A percentile compares a stretch with the other conserved stretches of the same genome.
phyloP scores from a whole-genome alignment of 2,888 invertebrate species.

The Amiota minor region DNA sequence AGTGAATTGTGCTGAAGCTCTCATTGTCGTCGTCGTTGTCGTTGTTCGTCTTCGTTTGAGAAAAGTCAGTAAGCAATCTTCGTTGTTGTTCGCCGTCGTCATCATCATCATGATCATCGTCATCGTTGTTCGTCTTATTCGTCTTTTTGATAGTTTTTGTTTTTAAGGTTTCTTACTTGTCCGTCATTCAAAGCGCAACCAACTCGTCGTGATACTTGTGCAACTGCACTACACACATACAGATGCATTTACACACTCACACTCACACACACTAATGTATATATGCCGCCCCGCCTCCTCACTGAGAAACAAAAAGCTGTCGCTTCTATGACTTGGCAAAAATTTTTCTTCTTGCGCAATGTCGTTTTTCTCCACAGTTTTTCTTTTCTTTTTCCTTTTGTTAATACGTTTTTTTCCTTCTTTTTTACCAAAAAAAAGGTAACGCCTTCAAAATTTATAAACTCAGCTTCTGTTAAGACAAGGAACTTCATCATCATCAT shows the following conservation, averaged over 20 bases:
- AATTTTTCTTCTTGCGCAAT: slow-evolving; percentile 7
- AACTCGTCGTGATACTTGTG: not conserved
- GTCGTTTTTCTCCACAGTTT: slow-evolving; percentile 43
- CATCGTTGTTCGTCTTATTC: slow-evolving; percentile 17
- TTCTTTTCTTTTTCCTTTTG: slow-evolving; percentile 12
- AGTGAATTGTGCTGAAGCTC: slow-evolving; percentile 40
- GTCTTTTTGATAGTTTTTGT: slow-evolving; percentile 6
- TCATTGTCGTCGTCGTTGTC: slow-evolving; percentile 39
- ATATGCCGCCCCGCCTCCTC: too few species aligned
- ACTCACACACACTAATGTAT: too few species aligned
- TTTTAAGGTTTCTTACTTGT: not conserved
- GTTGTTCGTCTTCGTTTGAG: not conserved
- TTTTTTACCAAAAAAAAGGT: slow-evolving; percentile 55
- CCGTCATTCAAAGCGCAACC: slow-evolving; percentile 4
- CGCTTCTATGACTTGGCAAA: slow-evolving; percentile 16
- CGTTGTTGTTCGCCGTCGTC: slow-evolving; percentile 52
- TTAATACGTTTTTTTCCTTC: slow-evolving; percentile 33
- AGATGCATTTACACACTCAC: slow-evolving; percentile 7
- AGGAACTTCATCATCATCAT: slow-evolving; percentile 70
- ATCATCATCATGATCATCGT: slow-evolving; percentile 3
- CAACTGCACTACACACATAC: slow-evolving; percentile 12
- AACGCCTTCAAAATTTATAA: slow-evolving; percentile 69
- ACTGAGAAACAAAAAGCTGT: not conserved
- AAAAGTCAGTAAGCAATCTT: not conserved
- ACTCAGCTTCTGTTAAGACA: slow-evolving; percentile 48